A percentile compares a stretch with the other conserved stretches of the same genome.
Conservation (phyloP, 2,797 vertebrate species). For the Sylvia borin region DNA sequence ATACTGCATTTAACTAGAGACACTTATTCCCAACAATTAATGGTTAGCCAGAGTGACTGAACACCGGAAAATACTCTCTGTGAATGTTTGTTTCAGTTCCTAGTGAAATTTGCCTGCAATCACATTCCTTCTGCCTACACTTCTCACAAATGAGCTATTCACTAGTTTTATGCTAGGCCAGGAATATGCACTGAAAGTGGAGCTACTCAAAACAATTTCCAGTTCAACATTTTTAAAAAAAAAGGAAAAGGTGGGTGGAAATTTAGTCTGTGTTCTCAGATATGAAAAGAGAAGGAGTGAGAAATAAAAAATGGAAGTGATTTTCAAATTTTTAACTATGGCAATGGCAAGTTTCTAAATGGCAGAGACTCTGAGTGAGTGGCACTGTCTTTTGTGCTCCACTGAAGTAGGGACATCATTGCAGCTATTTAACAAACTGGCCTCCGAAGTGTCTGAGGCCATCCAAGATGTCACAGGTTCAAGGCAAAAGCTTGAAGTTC, state of each 20-base stretch:
- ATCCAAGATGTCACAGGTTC: background rate
- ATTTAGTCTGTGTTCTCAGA: background rate
- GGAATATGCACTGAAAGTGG: background rate
- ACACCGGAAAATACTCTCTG: background rate
- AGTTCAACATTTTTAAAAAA: background rate
- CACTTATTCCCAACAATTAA: background rate
- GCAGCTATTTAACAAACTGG: background rate
- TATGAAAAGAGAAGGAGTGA: background rate
- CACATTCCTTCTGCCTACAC: background rate
- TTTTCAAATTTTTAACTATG: background rate
- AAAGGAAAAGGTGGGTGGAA: background rate
- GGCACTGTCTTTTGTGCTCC: background rate
- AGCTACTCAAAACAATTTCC: background rate
- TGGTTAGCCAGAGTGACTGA: background rate
- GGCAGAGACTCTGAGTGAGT: background rate
- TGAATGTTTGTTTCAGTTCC: background rate
- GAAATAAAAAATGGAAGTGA: background rate
- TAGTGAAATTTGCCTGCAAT: background rate
- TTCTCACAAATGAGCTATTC: slow-evolving; percentile 22
- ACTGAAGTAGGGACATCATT: background rate
- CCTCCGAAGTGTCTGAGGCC: background rate
- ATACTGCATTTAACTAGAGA: background rate
- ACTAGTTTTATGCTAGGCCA: background rate
- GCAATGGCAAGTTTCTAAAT: background rate
- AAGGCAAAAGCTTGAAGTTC: background rate